phyloP scores from a whole-genome alignment of 2,888 invertebrate genomes.

The Drosophila demipolita region DNA sequence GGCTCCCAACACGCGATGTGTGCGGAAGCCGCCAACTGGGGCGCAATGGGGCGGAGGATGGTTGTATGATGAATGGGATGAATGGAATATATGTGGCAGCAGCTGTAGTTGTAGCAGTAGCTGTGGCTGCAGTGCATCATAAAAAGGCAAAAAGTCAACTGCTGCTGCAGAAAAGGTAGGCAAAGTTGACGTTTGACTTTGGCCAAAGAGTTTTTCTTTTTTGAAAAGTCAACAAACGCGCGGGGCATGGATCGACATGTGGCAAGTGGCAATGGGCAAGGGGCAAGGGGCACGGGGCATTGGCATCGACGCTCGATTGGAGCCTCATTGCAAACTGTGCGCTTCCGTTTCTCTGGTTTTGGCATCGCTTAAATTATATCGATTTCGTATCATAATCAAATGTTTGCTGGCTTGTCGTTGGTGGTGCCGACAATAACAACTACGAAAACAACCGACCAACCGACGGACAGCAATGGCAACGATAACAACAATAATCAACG shows the following conservation, averaged over 20 bases:
- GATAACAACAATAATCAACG: conserved; percentile 79
- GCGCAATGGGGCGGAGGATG: conserved; percentile 21
- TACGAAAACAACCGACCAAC: conserved; percentile 63
- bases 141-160: conserved; percentile 29
- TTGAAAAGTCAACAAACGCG: conserved; percentile 48
- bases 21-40: conserved; percentile 53
- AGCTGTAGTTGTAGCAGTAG: conserved; percentile 13
- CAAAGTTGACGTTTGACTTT: conserved; percentile 57
- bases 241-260: neutral
- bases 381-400: conserved; percentile 82
- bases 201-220: conserved; percentile 46
- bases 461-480: conserved; percentile 31
- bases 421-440: conserved; percentile 69
- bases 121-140: conserved; percentile 32
- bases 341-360: conserved; percentile 62
- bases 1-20: conserved; percentile 71
- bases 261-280: neutral
- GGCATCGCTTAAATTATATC: conserved; percentile 81
- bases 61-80: conserved; percentile 53
- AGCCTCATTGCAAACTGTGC: conserved; percentile 44
- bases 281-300: neutral
- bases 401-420: conserved; percentile 79
- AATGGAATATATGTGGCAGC: conserved; percentile 8
- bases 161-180: conserved; percentile 38
- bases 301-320: neutral